Percentiles rank a stretch among this genome's conserved stretches.
These are phyloP conservation scores for Pygmarrhopalites habei DNA, from an alignment of 1,140 invertebrate genomes.

Conservation along the genomic window DNA sequence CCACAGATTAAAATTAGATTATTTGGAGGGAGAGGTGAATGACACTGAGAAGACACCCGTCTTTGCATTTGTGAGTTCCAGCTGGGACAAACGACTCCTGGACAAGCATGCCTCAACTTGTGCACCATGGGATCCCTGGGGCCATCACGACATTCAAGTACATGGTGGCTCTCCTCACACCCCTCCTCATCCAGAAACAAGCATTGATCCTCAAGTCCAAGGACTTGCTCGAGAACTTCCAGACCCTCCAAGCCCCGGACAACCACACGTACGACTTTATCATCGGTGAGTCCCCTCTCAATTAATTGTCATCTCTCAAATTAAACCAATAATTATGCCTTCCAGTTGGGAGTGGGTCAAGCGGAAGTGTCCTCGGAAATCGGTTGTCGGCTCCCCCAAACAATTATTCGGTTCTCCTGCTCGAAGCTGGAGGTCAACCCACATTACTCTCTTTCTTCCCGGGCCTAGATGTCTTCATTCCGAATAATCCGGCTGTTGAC, in stretches of 20 bases:
- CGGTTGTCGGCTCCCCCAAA: slow-evolving; percentile 10
- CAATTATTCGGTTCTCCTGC: slow-evolving; percentile 5
- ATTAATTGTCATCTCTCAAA: background rate
- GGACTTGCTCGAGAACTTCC: background rate
- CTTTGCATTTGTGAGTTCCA: too few species aligned
- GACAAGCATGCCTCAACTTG: too few species aligned
- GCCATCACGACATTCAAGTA: too few species aligned
- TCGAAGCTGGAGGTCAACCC: slow-evolving; percentile 7
- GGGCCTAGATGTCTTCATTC: background rate
- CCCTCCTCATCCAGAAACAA: background rate
- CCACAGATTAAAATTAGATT: too few species aligned
- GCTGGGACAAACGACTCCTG: too few species aligned
- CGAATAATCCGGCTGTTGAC: background rate
- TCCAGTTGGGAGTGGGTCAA: slow-evolving; percentile 11
- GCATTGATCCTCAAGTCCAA: background rate
- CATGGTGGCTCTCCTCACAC: too few species aligned
- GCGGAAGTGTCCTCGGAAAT: background rate
- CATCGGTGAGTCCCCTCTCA: background rate
- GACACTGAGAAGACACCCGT: too few species aligned
- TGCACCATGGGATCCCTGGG: too few species aligned
- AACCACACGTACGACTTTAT: background rate
- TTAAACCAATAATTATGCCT: background rate
- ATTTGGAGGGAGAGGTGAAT: too few species aligned
- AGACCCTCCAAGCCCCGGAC: background rate
- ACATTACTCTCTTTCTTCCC: background rate